These are phyloP conservation scores for Cololabis saira DNA, from an alignment of 2,113 vertebrate species.

Conservation along the genomic window DNA sequence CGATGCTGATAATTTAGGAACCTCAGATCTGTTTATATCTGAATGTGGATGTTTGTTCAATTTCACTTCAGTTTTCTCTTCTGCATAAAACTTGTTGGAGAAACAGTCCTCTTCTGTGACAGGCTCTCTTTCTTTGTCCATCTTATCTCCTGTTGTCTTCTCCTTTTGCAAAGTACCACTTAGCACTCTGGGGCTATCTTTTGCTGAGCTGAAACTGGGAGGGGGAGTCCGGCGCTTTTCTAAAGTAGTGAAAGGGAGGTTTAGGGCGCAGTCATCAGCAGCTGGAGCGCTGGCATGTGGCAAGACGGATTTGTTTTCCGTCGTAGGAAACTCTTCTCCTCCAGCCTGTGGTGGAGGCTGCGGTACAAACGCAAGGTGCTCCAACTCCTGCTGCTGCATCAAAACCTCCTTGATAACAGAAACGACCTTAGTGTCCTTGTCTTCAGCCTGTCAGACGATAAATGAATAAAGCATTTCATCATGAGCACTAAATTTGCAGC, in stretches of 20 bases:
- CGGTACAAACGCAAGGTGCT: slow-evolving; percentile 18
- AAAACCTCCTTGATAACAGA: slow-evolving; percentile 29
- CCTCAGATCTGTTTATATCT: slow-evolving; percentile 42
- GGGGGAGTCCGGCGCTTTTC: slow-evolving; percentile 21
- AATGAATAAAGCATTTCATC: slow-evolving; percentile 40
- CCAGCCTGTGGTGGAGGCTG: slow-evolving; percentile 17
- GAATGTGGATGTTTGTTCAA: slow-evolving; percentile 6
- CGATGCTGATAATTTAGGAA: slow-evolving; percentile 34
- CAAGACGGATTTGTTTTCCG: slow-evolving; percentile 19
- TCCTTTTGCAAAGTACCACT: slow-evolving; percentile 24
- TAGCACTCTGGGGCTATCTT: slow-evolving; percentile 15
- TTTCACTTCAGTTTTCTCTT: slow-evolving; percentile 65
- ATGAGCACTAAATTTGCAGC: not conserved
- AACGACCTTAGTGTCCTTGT: slow-evolving; percentile 39
- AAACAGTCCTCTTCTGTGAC: slow-evolving; percentile 1
- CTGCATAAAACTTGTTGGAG: slow-evolving; percentile 7
- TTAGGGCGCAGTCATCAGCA: slow-evolving; percentile 15
- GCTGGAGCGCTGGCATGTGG: slow-evolving; percentile 14
- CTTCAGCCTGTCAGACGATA: slow-evolving; percentile 55
- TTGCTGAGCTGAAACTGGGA: slow-evolving; percentile 20
- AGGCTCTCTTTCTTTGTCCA: slow-evolving; percentile 9
- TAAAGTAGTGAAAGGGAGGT: slow-evolving; percentile 10
- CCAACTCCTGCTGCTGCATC: slow-evolving; percentile 17
- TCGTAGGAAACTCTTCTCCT: slow-evolving; percentile 34
- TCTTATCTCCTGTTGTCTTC: slow-evolving; percentile 5